These are phyloP conservation scores for Odontocerum albicorne DNA, from an alignment of 2,888 invertebrate genomes.

Conservation along the genomic window DNA sequence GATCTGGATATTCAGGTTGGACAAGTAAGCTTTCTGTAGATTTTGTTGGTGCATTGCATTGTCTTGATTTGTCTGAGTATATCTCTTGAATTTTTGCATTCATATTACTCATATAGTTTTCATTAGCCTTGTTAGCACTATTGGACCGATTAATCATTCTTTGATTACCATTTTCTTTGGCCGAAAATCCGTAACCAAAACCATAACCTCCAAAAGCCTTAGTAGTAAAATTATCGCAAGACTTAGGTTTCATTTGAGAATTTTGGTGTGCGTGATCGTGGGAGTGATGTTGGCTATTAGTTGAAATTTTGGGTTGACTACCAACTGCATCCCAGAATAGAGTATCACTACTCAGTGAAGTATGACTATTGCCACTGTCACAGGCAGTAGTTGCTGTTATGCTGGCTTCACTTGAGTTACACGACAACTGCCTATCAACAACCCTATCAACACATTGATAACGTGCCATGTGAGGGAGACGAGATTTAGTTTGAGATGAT, in stretches of 20 bases:
- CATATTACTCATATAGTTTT: background rate
- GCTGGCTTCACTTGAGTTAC: constrained; percentile 75
- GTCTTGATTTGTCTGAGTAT: constrained; percentile 52
- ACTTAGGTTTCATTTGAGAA: constrained; percentile 83
- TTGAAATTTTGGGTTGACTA: background rate
- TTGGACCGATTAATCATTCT: constrained; percentile 58
- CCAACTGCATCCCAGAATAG: constrained; percentile 74
- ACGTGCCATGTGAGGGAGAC: constrained; percentile 2
- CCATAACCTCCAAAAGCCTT: constrained; percentile 86
- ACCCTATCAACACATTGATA: constrained; percentile 54
- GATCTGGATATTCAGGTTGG: constrained; percentile 65
- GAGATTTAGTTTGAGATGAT: constrained; percentile 42
- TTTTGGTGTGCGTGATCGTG: constrained; percentile 39
- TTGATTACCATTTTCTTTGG: constrained; percentile 49
- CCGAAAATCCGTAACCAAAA: constrained; percentile 71
- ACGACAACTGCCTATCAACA: constrained; percentile 81
- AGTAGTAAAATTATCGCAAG: constrained; percentile 87
- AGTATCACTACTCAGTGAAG: constrained; percentile 84
- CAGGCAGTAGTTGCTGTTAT: constrained; percentile 56
- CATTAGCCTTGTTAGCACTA: constrained; percentile 58
- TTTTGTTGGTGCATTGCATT: constrained; percentile 56
- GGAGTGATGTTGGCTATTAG: constrained; percentile 16
- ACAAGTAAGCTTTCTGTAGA: constrained; percentile 79
- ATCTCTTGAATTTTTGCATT: background rate
- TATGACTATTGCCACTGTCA: constrained; percentile 78